phyloP scores from a whole-genome alignment of 2,797 vertebrate genomes.

The Urocyon cinereoargenteus region DNA sequence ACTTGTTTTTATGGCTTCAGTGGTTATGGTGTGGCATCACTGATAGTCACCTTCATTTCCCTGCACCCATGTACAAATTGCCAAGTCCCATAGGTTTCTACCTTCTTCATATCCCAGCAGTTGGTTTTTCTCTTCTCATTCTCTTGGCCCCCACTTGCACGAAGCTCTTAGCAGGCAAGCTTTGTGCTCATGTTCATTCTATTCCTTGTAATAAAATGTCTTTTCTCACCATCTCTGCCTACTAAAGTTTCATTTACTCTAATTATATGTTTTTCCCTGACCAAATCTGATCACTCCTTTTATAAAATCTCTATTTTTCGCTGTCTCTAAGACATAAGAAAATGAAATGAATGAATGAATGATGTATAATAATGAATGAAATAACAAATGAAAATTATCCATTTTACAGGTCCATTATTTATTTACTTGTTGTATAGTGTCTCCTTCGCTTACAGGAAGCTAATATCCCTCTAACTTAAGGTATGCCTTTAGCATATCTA shows the following conservation, averaged over 20 bases:
- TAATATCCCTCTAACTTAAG: conserved; percentile 10
- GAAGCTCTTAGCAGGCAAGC: background rate
- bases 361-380: background rate
- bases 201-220: background rate
- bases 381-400: background rate
- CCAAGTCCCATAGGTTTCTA: background rate
- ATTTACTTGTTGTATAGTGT: background rate
- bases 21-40: no score
- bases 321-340: background rate
- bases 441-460: background rate
- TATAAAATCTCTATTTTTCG: background rate
- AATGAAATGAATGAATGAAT: background rate
- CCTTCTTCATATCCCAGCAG: background rate
- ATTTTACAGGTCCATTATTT: background rate
- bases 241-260: background rate
- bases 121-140: background rate
- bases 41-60: background rate
- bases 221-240: background rate
- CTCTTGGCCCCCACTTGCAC: background rate
- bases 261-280: background rate
- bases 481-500: background rate
- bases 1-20: background rate
- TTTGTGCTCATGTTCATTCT: background rate
- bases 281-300: background rate
- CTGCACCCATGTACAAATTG: background rate